phyloP scores from a whole-genome alignment of 1,140 invertebrate genomes.

The Eueides isabella region DNA sequence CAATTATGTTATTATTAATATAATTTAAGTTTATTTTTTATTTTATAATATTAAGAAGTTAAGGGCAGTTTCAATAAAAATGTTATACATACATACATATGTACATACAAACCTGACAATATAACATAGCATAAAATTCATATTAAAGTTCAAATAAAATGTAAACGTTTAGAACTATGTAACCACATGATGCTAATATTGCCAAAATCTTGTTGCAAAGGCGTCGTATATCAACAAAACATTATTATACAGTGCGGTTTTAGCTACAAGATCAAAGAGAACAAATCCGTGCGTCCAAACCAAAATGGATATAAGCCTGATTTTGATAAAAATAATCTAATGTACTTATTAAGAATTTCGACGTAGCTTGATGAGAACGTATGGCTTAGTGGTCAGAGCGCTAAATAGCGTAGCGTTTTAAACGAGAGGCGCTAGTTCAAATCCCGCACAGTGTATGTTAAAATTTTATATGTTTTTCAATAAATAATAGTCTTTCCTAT shows the following conservation, averaged over 20 bases:
- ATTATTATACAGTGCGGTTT: constrained; percentile 10
- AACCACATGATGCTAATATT: not conserved
- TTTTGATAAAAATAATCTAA: not conserved
- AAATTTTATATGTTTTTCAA: no score
- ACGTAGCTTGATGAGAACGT: no score
- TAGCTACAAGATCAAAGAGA: constrained; percentile 13
- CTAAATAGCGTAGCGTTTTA: no score
- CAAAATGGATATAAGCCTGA: not conserved
- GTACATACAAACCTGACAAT: not conserved
- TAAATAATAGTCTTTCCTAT: no score
- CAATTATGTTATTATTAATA: no score
- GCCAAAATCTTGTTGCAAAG: constrained; percentile 13
- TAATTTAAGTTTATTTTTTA: not conserved
- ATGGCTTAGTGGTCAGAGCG: no score
- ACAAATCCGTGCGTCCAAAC: not conserved
- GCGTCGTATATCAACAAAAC: constrained; percentile 8
- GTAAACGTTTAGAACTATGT: not conserved
- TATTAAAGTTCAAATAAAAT: not conserved
- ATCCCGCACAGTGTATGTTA: no score
- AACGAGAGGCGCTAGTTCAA: no score
- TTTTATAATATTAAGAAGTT: not conserved
- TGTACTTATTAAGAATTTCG: not conserved
- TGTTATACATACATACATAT: no score
- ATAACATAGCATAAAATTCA: not conserved
- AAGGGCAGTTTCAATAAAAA: no score